Base-by-base conservation (phyloP, 2,113 vertebrate genomes). In the Lagopus leucura region DNA sequence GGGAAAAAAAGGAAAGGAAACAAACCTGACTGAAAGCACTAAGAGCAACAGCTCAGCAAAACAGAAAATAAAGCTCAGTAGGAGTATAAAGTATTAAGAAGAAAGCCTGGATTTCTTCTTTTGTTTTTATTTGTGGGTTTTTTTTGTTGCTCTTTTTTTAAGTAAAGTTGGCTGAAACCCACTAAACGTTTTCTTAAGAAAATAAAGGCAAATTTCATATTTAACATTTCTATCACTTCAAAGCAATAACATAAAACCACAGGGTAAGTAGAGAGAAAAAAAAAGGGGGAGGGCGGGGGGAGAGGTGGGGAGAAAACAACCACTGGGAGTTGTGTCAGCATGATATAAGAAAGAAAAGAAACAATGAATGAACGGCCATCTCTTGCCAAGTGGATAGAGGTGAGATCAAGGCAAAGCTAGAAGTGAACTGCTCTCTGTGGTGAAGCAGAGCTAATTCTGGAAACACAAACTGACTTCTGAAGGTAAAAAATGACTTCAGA, bases 381-480 rank as follows among this genome's bases (percentile, higher is more conserved):
- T 57, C 42, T 14, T 27, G 45, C 25, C 34, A 63, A 45, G 10
- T 21, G 19, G 52, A 64, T 28, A 24, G 19, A 79, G 12, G 72
- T 3, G 32, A 65, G 34, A 57, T 8, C 6, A 13, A 65, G n/a
- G 13, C 5, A 61, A 66, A 81, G 50, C 10, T 34, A 76, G 57
- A 50, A 43, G 2, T 61, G 28, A 45, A 66, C 45, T 22, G 10
- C 20, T 27, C 17, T 20, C 4, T 10, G 22, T 28, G 20, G 10
- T 2, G 32, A 57, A 73, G 20, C 43, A 61, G 28, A 78, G 42
- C 17, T 54, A 25, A n/a, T 67, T 63, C 24, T 40, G n/a, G 40
- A 76, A 43, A 38, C 3, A 1, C 4, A 57, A 82, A 52, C 0
- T n/a, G 12, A 43, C 20, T 20, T 57, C 16, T 57, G 28, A 42